These are phyloP conservation scores for Caradrina kadenii DNA, from an alignment of 2,888 invertebrate genomes.

Conservation along the genomic window DNA sequence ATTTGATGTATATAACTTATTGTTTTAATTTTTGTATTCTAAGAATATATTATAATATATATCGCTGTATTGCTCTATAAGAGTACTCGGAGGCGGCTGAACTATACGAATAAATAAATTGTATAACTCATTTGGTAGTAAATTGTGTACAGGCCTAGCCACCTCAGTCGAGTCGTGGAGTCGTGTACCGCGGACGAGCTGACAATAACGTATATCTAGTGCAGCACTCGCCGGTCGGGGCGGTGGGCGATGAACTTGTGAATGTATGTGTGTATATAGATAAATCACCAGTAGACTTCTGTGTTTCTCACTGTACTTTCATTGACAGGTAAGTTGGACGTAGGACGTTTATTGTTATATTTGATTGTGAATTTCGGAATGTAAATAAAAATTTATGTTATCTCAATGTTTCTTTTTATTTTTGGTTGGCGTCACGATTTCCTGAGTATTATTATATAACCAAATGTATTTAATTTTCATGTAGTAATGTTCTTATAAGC, in stretches of 20 bases:
- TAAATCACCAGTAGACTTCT: slow-evolving; percentile 72
- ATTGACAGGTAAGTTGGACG: slow-evolving; percentile 76
- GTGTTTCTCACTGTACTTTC: slow-evolving; percentile 79
- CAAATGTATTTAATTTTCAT: slow-evolving; percentile 50
- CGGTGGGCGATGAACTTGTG: slow-evolving; percentile 57
- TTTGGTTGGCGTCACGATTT: slow-evolving; percentile 53
- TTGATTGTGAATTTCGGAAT: slow-evolving; percentile 89
- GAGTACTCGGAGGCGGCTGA: slow-evolving; percentile 74
- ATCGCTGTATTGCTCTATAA: slow-evolving; percentile 79
- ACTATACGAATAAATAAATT: slow-evolving; percentile 66
- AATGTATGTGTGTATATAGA: slow-evolving; percentile 74
- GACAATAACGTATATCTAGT: slow-evolving; percentile 27
- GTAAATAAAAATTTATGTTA: slow-evolving; percentile 91
- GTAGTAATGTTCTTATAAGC: slow-evolving; percentile 52
- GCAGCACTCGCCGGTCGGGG: slow-evolving; percentile 31
- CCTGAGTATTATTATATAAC: slow-evolving; percentile 49
- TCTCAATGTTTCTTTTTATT: slow-evolving; percentile 79
- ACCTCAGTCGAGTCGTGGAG: slow-evolving; percentile 46
- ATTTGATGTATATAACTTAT: slow-evolving; percentile 86
- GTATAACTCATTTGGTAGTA: slow-evolving; percentile 67
- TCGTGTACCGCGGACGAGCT: slow-evolving; percentile 28
- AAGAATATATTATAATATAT: slow-evolving; percentile 80
- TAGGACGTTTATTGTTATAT: slow-evolving; percentile 83
- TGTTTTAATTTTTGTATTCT: slow-evolving; percentile 85
- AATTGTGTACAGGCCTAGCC: slow-evolving; percentile 81